These are phyloP conservation scores for Sinhomidia bicolor DNA, from an alignment of 2,888 invertebrate species.

Conservation along the genomic window DNA sequence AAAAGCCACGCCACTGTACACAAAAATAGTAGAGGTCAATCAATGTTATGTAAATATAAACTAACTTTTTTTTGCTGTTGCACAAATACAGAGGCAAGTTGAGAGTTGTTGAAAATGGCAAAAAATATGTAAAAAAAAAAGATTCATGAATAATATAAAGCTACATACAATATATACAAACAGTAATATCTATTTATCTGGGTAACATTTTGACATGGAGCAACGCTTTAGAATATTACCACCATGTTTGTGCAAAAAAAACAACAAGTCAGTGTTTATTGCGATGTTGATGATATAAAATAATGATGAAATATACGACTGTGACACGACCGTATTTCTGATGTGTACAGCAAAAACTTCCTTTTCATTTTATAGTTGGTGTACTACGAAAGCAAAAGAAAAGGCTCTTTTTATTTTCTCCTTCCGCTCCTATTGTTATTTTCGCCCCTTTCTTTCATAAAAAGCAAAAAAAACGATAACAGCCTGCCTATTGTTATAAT, in stretches of 20 bases:
- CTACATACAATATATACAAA: background rate
- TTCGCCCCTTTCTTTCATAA: background rate
- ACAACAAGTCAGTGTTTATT: background rate
- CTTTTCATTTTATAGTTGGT: background rate
- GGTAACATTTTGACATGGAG: background rate
- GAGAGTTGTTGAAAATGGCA: background rate
- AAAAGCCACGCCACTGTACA: background rate
- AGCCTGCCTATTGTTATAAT: no score
- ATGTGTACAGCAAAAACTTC: background rate
- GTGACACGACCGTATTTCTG: background rate
- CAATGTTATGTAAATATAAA: conserved; percentile 38
- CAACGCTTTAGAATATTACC: no score
- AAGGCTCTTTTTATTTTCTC: conserved; percentile 28
- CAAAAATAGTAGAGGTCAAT: conserved; percentile 29
- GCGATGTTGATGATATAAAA: background rate
- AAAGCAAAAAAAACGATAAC: background rate
- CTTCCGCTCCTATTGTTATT: conserved; percentile 30
- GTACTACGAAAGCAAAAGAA: background rate
- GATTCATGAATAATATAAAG: background rate
- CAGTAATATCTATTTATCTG: background rate
- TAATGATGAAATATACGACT: background rate
- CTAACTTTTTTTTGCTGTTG: background rate
- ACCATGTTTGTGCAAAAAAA: no score
- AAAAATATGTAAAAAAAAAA: background rate
- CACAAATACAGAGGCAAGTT: background rate